These are phyloP conservation scores for Drosophila albomicans DNA, from an alignment of 1,140 invertebrate species.

Conservation along the genomic window DNA sequence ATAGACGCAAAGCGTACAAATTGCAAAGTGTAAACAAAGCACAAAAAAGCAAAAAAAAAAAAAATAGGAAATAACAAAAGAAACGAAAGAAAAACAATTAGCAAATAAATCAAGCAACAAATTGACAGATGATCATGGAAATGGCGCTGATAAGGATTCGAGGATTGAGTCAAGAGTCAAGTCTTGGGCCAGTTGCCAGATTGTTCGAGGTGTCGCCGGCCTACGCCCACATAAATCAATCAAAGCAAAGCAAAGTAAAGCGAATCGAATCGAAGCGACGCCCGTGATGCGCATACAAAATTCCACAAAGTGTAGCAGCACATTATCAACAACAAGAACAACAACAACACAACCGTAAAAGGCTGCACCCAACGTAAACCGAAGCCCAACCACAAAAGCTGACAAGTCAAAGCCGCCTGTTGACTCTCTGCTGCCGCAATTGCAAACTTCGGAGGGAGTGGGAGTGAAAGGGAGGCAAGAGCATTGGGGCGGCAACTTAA, in stretches of 20 bases:
- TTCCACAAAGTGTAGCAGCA: conserved; percentile 40
- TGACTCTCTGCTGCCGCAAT: conserved; percentile 8
- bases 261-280: background rate
- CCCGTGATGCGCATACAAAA: conserved; percentile 32
- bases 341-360: conserved; percentile 26
- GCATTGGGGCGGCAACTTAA: background rate
- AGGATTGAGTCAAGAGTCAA: conserved; percentile 17
- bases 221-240: conserved; percentile 28
- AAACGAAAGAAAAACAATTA: conserved; percentile 24
- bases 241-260: conserved; percentile 3
- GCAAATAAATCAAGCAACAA: conserved; percentile 37
- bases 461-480: background rate
- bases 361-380: conserved; percentile 26
- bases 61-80: conserved; percentile 6
- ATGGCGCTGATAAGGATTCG: conserved; percentile 49
- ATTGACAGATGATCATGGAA: conserved; percentile 58
- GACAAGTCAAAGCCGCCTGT: conserved; percentile 40
- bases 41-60: background rate
- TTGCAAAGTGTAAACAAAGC: conserved; percentile 21
- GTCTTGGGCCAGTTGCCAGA: conserved; percentile 59
- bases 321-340: conserved; percentile 1
- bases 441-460: conserved; percentile 5
- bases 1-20: background rate
- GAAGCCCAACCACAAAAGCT: conserved; percentile 35
- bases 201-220: conserved; percentile 5